Conservation (phyloP, 2,888 invertebrate species). For the Acrobeloides nanus region DNA sequence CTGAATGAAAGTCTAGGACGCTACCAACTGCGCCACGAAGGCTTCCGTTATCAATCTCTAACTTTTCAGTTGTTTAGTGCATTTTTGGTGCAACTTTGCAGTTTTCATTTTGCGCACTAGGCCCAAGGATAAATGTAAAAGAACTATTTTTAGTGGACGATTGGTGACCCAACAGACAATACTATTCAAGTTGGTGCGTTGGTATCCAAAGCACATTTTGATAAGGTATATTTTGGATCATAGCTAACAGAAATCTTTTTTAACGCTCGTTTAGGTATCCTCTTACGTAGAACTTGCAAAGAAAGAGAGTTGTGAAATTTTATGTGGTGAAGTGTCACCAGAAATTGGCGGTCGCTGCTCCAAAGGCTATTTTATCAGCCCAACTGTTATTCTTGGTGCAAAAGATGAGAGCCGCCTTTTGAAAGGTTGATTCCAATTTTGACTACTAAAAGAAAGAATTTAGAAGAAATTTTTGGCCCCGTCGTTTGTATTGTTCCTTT, state of each 20-base stretch:
- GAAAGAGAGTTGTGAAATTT: slow-evolving; percentile 55
- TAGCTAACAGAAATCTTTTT: neutral
- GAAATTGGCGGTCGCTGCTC: slow-evolving; percentile 7
- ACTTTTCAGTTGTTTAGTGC: no score
- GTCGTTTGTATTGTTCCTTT: slow-evolving; percentile 57
- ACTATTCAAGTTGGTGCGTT: slow-evolving; percentile 52
- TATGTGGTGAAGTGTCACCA: slow-evolving; percentile 55
- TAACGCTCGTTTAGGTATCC: slow-evolving; percentile 23
- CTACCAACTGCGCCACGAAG: no score
- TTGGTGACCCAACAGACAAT: slow-evolving; percentile 11
- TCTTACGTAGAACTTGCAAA: slow-evolving; percentile 53
- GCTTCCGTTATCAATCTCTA: no score
- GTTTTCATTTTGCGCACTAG: no score
- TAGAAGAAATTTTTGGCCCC: slow-evolving; percentile 62
- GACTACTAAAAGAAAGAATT: no score
- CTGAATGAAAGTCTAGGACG: no score
- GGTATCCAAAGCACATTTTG: slow-evolving; percentile 57
- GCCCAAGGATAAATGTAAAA: no score
- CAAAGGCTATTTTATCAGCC: slow-evolving; percentile 59
- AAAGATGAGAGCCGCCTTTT: slow-evolving; percentile 56
- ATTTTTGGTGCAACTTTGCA: no score
- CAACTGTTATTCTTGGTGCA: slow-evolving; percentile 57
- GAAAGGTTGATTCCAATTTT: no score
- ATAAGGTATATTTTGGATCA: slow-evolving; percentile 54
- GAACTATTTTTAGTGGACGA: slow-evolving; percentile 9